Evolutionary conservation across 2,888 invertebrate genomes (phyloP).

Genomic region (Adelphocoris suturalis): DNA sequence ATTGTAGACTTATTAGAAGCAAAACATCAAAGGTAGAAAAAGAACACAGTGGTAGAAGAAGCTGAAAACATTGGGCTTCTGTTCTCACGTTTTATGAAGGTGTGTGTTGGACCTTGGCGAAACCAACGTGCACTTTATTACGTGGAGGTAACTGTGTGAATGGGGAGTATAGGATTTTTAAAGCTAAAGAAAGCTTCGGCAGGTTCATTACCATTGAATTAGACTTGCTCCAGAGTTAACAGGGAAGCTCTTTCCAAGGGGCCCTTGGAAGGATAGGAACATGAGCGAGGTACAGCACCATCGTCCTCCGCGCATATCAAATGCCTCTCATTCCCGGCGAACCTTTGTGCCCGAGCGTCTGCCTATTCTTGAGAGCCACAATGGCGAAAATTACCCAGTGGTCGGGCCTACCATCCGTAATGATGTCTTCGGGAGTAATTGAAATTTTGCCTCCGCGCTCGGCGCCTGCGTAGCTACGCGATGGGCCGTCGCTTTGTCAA

Average conservation of each 20-base stretch:
- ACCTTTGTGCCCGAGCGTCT: conserved; percentile 30
- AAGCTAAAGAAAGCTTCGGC: conserved; percentile 36
- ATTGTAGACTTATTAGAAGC: background rate
- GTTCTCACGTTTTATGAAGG: conserved; percentile 57
- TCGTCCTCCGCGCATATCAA: conserved; percentile 12
- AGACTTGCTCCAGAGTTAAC: conserved; percentile 16
- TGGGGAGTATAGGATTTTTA: conserved; percentile 8
- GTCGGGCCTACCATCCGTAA: conserved; percentile 22
- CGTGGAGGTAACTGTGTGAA: background rate
- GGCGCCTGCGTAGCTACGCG: background rate
- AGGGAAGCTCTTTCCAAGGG: background rate
- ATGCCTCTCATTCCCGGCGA: conserved; percentile 44
- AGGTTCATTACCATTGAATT: conserved; percentile 63
- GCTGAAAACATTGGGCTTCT: background rate
- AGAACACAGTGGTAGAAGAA: background rate
- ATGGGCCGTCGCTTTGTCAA: background rate
- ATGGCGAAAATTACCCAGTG: conserved; percentile 29
- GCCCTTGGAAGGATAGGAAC: background rate
- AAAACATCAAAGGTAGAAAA: background rate
- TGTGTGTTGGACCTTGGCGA: background rate
- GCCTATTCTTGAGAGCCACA: conserved; percentile 9
- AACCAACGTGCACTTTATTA: conserved; percentile 42
- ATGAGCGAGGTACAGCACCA: conserved; percentile 5
- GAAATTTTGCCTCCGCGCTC: conserved; percentile 12
- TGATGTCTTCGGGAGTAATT: conserved; percentile 31